Base-by-base conservation (phyloP, 1,140 invertebrate genomes). In the Epicauta chinensis region DNA sequence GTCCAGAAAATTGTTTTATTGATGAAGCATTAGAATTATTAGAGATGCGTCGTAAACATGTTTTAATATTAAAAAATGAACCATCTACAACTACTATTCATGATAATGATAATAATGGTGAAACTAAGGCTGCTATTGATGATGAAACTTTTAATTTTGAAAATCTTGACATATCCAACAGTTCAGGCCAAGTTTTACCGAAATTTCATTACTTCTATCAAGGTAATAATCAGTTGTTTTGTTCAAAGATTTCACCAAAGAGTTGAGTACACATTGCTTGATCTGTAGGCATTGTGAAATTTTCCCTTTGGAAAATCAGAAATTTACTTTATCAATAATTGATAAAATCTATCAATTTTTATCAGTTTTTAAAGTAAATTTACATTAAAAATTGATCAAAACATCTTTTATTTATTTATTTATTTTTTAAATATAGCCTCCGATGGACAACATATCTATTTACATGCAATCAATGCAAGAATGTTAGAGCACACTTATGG, bases 381-480 rank as follows among this genome's bases (percentile, higher is more conserved):
- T 23, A 23, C 23, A 23, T 5, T 23, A 23, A 34, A 34, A 34
- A 7, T 34, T 10, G 12, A 34, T 13, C 23, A 48, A 37, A 14
- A 35, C 30, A 29, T 5, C 37, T 12, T 12, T n/a, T n/a, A n/a
- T n/a, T n/a, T 23, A 11, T 12, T 41, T 35, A 37, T 31, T 5
- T 42, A 36, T 10, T 30, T 10, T 34, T 60, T 59, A 60, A 60
- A 14, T 76, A 34, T 60, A 89, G 88, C 87, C 49, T 75, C 78
- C 30, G 91, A 95, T 75, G 93, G 93, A 0, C 93, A 96, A 70
- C 87, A 93, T 66, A 82, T 97, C 16, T 98, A 92, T 70, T 71
- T 98, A 38, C 89, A 97, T 74, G 83, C 89, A 2, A 70, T 98
- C 56, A 97, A 98, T 73, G 83, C 90, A 2, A 84, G 86, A 42